Evolutionary conservation across 2,888 invertebrate species (phyloP), one percentile per base, ranked within the genome.

Genomic region (Herminia tarsipennalis): DNA sequence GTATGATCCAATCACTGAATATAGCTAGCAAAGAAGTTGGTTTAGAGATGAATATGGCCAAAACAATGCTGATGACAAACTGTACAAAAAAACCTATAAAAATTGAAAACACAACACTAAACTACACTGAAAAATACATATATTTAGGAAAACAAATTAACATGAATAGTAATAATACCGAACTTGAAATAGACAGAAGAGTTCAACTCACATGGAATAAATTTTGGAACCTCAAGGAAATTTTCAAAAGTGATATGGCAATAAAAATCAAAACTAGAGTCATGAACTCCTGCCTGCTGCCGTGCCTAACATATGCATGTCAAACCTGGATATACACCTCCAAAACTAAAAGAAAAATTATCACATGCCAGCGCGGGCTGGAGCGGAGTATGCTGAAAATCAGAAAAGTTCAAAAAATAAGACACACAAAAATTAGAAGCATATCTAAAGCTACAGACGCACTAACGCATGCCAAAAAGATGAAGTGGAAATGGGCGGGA

Each of bases 171-270:
- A 18, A 42, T 5, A 10, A 34, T 12, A 25, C 47, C 12, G 25
- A 46, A 12, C 21, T 38, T 35, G 56, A 65, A 56, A 16, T 56
- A 38, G 53, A 56, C 5, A 22, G 47, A 49, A 48, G 56, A 48
- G 33, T 36, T 10, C 30, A 51, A 46, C 29, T 37, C 10, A 54
- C 56, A 3, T 60, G 57, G 57, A 54, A 57, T 8, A 57, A 57
- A 25, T 65, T 51, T 42, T 65, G 59, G 59, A 14, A 20, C 5
- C 27, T 45, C 5, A 58, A 46, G 28, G 50, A 58, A 12, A 50
- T 60, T 34, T 28, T 28, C 6, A 63, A 60, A 44, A 52, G 36
- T 14, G 49, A 49, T 22, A 34, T 51, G 36, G 36, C 51, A 39
- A n/a, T 35, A 24, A n/a, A n/a, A n/a, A n/a, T n/a, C n/a, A n/a